These are phyloP conservation scores for Octopus sinensis DNA, from an alignment of 1,140 invertebrate species.

Conservation along the genomic window DNA sequence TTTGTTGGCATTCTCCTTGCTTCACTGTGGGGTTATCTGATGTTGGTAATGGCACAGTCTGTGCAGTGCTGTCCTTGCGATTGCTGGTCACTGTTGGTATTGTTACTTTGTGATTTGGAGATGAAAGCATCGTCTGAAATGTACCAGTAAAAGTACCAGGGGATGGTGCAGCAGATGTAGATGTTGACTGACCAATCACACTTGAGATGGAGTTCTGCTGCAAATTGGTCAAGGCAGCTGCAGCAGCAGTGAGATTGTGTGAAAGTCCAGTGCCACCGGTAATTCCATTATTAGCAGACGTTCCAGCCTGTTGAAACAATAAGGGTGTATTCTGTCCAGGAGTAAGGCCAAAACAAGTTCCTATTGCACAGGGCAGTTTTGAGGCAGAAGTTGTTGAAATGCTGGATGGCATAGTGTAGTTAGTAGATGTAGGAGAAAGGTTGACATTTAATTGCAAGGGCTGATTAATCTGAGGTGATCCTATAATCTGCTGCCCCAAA, in stretches of 20 bases:
- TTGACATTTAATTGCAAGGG: conserved; percentile 1
- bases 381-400: background rate
- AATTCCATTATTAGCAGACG: background rate
- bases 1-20: background rate
- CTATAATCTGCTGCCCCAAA: background rate
- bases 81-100: background rate
- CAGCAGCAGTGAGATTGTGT: conserved; percentile 9
- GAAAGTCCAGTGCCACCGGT: background rate
- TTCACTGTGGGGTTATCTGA: background rate
- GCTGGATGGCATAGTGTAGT: background rate
- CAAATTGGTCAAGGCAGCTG: background rate
- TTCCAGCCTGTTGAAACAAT: conserved; percentile 10
- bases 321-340: conserved; percentile 5
- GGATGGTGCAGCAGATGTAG: background rate
- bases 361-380: background rate
- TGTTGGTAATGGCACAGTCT: background rate
- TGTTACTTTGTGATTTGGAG: background rate
- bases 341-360: background rate
- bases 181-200: background rate
- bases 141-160: background rate
- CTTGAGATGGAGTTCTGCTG: background rate
- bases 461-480: background rate
- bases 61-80: background rate
- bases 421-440: background rate
- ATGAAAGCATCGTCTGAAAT: background rate